A percentile compares a stretch with the other conserved stretches of the same genome.
These are phyloP conservation scores for Gymnodraco acuticeps DNA, from an alignment of 2,797 vertebrate genomes.

Conservation along the genomic window DNA sequence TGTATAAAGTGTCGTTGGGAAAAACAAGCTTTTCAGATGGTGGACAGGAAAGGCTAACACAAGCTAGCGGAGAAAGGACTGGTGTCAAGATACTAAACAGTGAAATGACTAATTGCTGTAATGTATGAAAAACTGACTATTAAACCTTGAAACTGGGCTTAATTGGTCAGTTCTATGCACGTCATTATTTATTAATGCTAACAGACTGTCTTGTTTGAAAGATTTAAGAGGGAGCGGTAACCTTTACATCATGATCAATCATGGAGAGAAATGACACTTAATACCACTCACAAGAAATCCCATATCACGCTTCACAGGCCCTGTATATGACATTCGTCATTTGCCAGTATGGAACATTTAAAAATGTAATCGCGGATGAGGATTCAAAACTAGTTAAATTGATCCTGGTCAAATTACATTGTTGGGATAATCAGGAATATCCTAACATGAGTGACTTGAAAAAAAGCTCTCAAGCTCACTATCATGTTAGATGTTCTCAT, in stretches of 20 bases:
- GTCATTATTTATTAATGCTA: slow-evolving; percentile 21
- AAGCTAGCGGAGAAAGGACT: neutral
- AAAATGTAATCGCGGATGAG: too few relatives aligned
- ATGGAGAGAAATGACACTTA: slow-evolving; percentile 12
- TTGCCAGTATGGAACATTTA: too few relatives aligned
- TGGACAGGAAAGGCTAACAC: neutral
- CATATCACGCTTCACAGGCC: neutral
- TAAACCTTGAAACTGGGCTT: neutral
- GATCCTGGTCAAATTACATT: too few relatives aligned
- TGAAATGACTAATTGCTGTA: slow-evolving; percentile 23
- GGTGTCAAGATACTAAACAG: neutral
- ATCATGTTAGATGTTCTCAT: too few relatives aligned
- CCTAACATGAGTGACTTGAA: too few relatives aligned
- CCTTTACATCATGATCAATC: slow-evolving; percentile 20
- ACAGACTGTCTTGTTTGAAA: slow-evolving; percentile 10
- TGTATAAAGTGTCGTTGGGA: neutral
- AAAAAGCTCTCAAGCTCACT: too few relatives aligned
- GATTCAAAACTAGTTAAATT: too few relatives aligned
- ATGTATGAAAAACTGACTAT: slow-evolving; percentile 15
- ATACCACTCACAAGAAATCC: neutral
- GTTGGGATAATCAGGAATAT: too few relatives aligned
- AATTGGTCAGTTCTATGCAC: slow-evolving; percentile 8
- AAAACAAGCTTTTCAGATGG: slow-evolving; percentile 17
- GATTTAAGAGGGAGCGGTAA: slow-evolving; percentile 9
- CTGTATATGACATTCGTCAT: neutral